Conservation (phyloP, 2,888 invertebrate genomes). For the Vesta saturnalis region DNA sequence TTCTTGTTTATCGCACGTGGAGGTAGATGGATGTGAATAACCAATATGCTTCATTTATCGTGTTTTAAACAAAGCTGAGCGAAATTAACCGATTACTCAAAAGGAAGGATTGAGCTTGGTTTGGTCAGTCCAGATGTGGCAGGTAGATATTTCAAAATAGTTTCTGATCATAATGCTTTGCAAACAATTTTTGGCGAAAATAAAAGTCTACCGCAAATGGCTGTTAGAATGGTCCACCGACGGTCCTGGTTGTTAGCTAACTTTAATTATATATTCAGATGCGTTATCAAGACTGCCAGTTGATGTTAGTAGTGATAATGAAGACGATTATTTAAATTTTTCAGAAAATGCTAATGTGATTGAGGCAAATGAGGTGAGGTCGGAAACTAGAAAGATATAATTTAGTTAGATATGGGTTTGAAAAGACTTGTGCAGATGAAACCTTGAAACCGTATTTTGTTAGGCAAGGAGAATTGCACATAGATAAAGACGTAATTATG, state of each 20-base stretch:
- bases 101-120: not conserved
- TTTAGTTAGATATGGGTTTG: no score
- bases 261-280: not conserved
- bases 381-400: not conserved
- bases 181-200: not conserved
- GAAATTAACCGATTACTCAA: not conserved
- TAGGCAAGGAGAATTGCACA: no score
- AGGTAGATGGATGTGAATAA: not conserved
- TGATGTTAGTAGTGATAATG: no score
- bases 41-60: not conserved
- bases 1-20: no score
- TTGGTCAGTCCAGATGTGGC: not conserved
- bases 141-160: no score
- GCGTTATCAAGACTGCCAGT: not conserved
- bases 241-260: not conserved
- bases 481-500: no score
- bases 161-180: not conserved
- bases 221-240: no score
- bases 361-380: not conserved
- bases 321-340: no score
- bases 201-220: no score
- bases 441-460: no score
- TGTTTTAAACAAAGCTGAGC: no score
- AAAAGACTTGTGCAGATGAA: not conserved
- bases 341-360: not conserved